Evolutionary conservation across 2,797 vertebrate genomes (phyloP).

Genomic region (Malacoctenus gilli): DNA sequence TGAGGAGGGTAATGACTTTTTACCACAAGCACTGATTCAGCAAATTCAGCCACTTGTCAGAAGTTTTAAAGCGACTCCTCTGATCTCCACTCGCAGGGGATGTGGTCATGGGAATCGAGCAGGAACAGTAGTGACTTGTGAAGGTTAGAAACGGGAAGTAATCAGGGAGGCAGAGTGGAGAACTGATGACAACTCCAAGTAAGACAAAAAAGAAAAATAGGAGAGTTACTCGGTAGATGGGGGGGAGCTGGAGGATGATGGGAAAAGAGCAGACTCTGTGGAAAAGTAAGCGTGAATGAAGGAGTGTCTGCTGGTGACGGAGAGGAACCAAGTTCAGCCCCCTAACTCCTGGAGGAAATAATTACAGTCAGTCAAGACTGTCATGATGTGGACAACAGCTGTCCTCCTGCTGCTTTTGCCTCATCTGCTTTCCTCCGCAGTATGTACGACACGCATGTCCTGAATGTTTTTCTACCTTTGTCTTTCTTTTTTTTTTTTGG

Average conservation of each 20-base stretch:
- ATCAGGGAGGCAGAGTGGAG: not conserved
- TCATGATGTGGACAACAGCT: conserved; percentile 72
- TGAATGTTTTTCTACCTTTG: not conserved
- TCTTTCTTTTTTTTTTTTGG: not conserved
- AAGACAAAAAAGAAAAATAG: conserved; percentile 8
- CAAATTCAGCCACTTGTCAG: conserved; percentile 42
- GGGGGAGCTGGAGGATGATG: not conserved
- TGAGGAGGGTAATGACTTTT: conserved; percentile 38
- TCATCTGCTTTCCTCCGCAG: conserved; percentile 64
- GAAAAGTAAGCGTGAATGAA: conserved; percentile 50
- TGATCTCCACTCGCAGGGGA: conserved; percentile 7
- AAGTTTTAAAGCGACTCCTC: conserved; percentile 41
- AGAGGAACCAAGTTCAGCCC: conserved; percentile 38
- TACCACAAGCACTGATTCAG: conserved; percentile 44
- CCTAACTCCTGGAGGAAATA: conserved; percentile 25
- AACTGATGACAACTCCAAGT: conserved; percentile 39
- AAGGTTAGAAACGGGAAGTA: conserved; percentile 41
- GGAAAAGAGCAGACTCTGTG: conserved; percentile 32
- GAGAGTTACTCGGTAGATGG: not conserved
- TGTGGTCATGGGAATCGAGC: conserved; percentile 54
- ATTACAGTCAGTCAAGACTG: conserved; percentile 33
- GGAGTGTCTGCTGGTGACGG: conserved; percentile 41
- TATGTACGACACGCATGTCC: conserved; percentile 53
- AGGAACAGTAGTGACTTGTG: conserved; percentile 42
- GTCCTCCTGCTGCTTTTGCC: conserved; percentile 69